Percentiles rank a stretch among this genome's conserved stretches.
Conservation (phyloP, 1,140 invertebrate species). For the Drosophila sp. region DNA sequence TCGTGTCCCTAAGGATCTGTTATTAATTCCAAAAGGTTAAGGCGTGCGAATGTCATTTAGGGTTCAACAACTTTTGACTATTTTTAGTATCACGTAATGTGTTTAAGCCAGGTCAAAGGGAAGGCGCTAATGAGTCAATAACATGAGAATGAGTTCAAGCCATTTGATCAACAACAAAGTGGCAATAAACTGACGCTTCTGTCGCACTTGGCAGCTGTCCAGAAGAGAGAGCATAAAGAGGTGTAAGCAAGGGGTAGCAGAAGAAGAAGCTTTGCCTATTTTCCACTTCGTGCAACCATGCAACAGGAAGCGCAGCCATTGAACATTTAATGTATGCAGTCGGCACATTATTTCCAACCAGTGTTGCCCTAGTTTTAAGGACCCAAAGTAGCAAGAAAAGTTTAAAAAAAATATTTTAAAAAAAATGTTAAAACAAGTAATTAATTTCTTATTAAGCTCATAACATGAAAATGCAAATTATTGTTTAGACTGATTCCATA, state of each 20-base stretch:
- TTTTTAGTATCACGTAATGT: background rate
- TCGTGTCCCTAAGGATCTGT: background rate
- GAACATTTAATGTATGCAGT: conserved; percentile 76
- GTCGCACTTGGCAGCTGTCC: conserved; percentile 22
- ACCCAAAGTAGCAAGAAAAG: no score
- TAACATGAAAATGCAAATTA: no score
- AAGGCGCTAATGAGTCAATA: conserved; percentile 29
- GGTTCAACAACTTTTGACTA: conserved; percentile 41
- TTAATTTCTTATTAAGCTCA: no score
- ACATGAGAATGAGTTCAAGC: conserved; percentile 14
- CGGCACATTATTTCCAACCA: conserved; percentile 20
- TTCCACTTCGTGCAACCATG: conserved; percentile 15
- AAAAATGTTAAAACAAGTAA: no score
- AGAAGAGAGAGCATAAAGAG: background rate
- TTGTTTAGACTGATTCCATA: no score
- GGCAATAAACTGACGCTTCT: conserved; percentile 27
- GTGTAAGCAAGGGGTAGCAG: background rate
- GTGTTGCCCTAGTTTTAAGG: background rate
- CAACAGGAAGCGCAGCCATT: conserved; percentile 75
- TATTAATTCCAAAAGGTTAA: background rate
- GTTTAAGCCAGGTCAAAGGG: conserved; percentile 1
- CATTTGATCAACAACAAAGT: conserved; percentile 18
- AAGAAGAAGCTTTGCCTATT: background rate
- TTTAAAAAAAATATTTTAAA: no score
- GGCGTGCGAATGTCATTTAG: conserved; percentile 59